Percentiles rank a stretch among this genome's conserved stretches.
phyloP scores from a whole-genome alignment of 2,113 vertebrate genomes.

The Chionodraco myersi region DNA sequence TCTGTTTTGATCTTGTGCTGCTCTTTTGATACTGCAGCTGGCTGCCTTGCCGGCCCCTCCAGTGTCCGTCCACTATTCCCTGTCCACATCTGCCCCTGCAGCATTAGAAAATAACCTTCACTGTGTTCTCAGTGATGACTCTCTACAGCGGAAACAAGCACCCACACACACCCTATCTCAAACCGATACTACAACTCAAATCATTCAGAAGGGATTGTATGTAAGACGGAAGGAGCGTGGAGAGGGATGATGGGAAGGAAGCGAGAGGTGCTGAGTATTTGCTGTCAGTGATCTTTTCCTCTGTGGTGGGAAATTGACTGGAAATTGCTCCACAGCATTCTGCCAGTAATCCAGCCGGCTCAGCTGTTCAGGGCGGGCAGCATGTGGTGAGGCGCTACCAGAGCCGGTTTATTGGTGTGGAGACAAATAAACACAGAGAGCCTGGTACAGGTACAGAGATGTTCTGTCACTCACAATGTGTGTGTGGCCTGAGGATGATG shows the following conservation, averaged over 20 bases:
- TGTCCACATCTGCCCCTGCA: constrained; percentile 61
- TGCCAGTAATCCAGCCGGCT: constrained; percentile 68
- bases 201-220: constrained; percentile 45
- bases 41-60: constrained; percentile 35
- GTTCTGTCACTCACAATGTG: constrained; percentile 40
- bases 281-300: constrained; percentile 71
- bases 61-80: constrained; percentile 61
- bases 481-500: constrained; percentile 55
- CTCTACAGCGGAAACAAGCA: constrained; percentile 65
- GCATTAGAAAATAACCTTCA: constrained; percentile 49
- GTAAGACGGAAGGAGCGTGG: constrained; percentile 4
- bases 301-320: constrained; percentile 57
- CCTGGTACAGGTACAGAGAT: constrained; percentile 41
- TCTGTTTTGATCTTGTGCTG: constrained; percentile 33
- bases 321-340: constrained; percentile 55
- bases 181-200: constrained; percentile 22
- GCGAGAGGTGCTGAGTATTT: constrained; percentile 43
- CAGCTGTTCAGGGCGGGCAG: constrained; percentile 49
- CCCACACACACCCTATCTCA: constrained; percentile 51
- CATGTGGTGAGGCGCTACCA: constrained; percentile 48
- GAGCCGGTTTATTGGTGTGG: constrained; percentile 50
- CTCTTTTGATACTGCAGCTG: constrained; percentile 68
- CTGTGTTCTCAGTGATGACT: constrained; percentile 62
- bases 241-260: constrained; percentile 32
- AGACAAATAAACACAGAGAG: constrained; percentile 57